phyloP scores from a whole-genome alignment of 2,113 vertebrate species.

The Leptodactylus fuscus region DNA sequence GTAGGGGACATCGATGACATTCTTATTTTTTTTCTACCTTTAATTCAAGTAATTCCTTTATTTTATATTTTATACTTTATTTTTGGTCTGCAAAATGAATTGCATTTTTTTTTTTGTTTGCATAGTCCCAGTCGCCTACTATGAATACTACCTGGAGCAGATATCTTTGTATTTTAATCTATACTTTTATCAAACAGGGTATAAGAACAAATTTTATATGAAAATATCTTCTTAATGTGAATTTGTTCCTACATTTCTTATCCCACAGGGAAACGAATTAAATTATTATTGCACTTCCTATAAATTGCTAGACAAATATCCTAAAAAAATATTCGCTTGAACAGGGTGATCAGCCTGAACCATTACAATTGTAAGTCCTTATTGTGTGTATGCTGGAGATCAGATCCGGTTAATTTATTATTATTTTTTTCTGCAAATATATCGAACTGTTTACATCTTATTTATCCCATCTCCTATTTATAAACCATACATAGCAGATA shows the following conservation, averaged over 20 bases:
- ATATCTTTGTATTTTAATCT: constrained; percentile 77
- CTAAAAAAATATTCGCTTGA: constrained; percentile 84
- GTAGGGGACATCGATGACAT: constrained; percentile 66
- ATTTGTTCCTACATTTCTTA: constrained; percentile 91
- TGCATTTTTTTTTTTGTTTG: constrained; percentile 72
- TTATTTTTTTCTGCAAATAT: constrained; percentile 72
- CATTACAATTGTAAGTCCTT: constrained; percentile 81
- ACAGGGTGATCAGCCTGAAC: constrained; percentile 78
- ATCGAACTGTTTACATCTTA: constrained; percentile 92
- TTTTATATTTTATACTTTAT: constrained; percentile 78
- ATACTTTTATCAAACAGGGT: constrained; percentile 95
- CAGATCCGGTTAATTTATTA: constrained; percentile 93
- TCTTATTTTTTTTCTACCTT: constrained; percentile 73
- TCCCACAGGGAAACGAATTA: constrained; percentile 87
- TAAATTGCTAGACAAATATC: constrained; percentile 77
- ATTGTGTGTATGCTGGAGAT: constrained; percentile 88
- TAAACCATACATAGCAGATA: constrained; percentile 81
- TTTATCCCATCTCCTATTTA: constrained; percentile 90
- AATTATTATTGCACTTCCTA: constrained; percentile 95
- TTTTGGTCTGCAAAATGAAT: constrained; percentile 85
- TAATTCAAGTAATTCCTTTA: constrained; percentile 60
- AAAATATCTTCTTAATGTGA: constrained; percentile 86
- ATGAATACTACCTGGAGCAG: constrained; percentile 75
- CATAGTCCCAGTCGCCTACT: constrained; percentile 79
- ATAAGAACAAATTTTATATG: constrained; percentile 92